Percentiles rank a stretch among this genome's conserved stretches.
These are phyloP conservation scores for Phalacrocorax carbo DNA, from an alignment of 2,113 vertebrate species.

Conservation along the genomic window DNA sequence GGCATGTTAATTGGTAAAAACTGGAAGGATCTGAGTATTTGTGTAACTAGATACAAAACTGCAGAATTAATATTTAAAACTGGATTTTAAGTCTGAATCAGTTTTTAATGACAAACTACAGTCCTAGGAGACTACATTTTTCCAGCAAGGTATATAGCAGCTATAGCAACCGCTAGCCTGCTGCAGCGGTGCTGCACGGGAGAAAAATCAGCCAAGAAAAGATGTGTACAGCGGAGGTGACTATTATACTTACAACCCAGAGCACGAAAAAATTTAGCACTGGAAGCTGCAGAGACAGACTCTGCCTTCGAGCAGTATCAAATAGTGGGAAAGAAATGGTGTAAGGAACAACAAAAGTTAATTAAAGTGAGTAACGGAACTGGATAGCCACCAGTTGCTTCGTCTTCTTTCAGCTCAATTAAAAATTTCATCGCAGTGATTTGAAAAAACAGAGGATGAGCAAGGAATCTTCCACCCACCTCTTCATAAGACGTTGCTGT, in stretches of 20 bases:
- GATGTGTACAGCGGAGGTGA: not conserved
- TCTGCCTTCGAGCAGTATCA: not conserved
- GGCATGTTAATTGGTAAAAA: not conserved
- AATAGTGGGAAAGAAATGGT: not conserved
- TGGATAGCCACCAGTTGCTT: not conserved
- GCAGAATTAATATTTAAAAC: not conserved
- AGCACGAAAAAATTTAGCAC: not conserved
- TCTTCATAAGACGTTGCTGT: fast-evolving
- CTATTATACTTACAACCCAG: not conserved
- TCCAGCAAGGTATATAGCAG: not conserved
- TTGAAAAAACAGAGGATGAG: not conserved
- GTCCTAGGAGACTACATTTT: not conserved
- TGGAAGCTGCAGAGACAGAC: not conserved
- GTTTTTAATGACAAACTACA: not conserved
- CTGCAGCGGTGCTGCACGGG: not conserved
- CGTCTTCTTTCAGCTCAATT: not conserved
- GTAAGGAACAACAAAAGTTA: not conserved
- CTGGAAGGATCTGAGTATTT: not conserved
- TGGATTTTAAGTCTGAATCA: not conserved
- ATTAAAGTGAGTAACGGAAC: not conserved
- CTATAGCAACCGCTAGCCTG: not conserved
- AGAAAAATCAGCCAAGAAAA: not conserved
- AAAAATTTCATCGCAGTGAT: not conserved
- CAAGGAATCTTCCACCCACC: not conserved
- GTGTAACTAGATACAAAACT: not conserved